Evolutionary conservation across 2,797 vertebrate species (phyloP).

Genomic region (Hemitrygon akajei): DNA sequence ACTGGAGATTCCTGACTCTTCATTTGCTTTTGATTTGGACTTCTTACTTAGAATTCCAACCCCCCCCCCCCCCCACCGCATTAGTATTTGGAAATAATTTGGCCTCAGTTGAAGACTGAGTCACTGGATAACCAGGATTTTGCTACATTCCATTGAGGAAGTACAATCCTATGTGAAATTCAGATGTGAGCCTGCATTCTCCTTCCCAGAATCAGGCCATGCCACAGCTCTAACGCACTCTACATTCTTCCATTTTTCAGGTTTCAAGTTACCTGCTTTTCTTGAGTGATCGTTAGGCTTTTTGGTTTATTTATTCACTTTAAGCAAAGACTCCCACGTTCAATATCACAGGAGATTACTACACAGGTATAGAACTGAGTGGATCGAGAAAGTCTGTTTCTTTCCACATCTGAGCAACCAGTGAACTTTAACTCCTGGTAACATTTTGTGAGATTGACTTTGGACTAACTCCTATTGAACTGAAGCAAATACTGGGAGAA

Average conservation of each 20-base stretch:
- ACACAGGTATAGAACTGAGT: not conserved
- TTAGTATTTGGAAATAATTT: not conserved
- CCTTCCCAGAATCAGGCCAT: not conserved
- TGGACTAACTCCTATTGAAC: not conserved
- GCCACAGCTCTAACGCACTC: not conserved
- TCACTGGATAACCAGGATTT: too few relatives aligned
- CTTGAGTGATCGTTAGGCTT: not conserved
- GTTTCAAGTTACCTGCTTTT: not conserved
- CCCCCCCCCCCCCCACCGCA: not conserved
- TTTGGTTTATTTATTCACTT: not conserved
- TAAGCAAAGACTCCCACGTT: not conserved
- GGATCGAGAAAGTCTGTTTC: not conserved
- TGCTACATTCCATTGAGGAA: not conserved
- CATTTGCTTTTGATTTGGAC: not conserved
- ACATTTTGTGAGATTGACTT: too few relatives aligned
- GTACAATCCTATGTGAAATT: not conserved
- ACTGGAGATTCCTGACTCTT: not conserved
- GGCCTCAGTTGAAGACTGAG: too few relatives aligned
- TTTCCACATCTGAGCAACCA: not conserved
- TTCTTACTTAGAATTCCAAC: not conserved
- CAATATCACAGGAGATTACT: not conserved
- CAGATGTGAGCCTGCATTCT: not conserved
- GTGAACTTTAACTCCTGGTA: not conserved
- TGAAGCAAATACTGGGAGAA: not conserved
- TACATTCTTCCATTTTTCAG: not conserved